phyloP scores from a whole-genome alignment of 1,140 invertebrate genomes.

The Acyrthosiphon pisum region DNA sequence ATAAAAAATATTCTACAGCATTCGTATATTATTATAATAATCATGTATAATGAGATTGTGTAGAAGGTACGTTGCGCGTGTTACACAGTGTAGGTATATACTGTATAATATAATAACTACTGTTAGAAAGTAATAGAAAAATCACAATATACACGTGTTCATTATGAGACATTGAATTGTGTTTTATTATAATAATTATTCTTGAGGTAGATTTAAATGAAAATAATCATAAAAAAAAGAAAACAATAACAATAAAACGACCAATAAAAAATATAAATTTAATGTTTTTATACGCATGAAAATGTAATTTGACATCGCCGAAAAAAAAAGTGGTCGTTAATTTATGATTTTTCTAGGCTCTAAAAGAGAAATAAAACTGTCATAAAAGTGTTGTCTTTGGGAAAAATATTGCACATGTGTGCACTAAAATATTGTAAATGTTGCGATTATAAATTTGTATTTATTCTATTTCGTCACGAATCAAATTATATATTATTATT shows the following conservation, averaged over 20 bases:
- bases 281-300: background rate
- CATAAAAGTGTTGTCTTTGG: background rate
- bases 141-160: background rate
- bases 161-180: background rate
- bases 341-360: conserved; percentile 19
- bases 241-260: background rate
- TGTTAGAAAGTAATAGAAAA: background rate
- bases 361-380: conserved; percentile 14
- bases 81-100: background rate
- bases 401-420: conserved; percentile 4
- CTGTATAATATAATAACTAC: background rate
- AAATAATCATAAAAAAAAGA: background rate
- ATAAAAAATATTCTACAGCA: background rate
- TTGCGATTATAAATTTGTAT: conserved; percentile 18
- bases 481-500: background rate
- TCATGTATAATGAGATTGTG: background rate
- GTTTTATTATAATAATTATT: background rate
- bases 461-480: background rate
- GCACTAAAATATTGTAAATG: conserved; percentile 12
- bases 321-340: conserved; percentile 14
- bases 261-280: background rate
- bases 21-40: background rate
- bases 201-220: background rate
- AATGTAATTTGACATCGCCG: background rate
- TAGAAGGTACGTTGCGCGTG: background rate